Conservation (phyloP, 1,140 invertebrate species). For the Drosophila obscura region DNA sequence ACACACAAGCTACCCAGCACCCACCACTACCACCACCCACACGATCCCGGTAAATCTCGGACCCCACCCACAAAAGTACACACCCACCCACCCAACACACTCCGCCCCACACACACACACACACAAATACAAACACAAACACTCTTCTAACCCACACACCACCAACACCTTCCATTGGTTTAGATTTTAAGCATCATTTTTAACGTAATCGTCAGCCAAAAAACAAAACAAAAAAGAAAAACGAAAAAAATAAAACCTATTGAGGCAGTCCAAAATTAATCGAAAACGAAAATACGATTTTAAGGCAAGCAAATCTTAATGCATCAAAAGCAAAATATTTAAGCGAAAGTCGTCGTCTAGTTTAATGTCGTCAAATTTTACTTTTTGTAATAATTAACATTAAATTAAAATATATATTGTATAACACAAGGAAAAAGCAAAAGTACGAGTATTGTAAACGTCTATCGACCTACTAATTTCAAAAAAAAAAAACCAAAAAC, state of each 20-base stretch:
- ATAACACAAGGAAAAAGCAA: constrained; percentile 41
- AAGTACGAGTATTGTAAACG: constrained; percentile 71
- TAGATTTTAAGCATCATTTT: constrained; percentile 83
- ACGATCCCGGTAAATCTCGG: constrained; percentile 11
- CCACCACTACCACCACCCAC: constrained; percentile 8
- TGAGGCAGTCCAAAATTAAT: constrained; percentile 73
- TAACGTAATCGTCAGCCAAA: constrained; percentile 76
- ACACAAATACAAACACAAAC: constrained; percentile 45
- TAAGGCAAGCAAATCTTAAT: constrained; percentile 62
- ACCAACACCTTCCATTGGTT: constrained; percentile 72
- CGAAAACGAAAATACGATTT: constrained; percentile 68
- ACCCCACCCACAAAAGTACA: constrained; percentile 39
- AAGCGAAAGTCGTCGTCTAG: constrained; percentile 78
- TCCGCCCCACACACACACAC: constrained; percentile 17
- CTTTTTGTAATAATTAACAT: constrained; percentile 83
- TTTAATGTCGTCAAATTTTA: constrained; percentile 83
- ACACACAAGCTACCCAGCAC: constrained; percentile 9
- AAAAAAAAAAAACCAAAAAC: constrained; percentile 56
- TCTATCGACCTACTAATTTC: constrained; percentile 73
- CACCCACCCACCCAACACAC: constrained; percentile 20
- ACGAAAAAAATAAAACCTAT: constrained; percentile 38
- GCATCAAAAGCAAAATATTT: constrained; percentile 67
- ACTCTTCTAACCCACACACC: constrained; percentile 18
- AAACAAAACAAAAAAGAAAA: constrained; percentile 35
- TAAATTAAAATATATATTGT: constrained; percentile 76